Evolutionary conservation across 2,797 vertebrate species (phyloP), one percentile per base, ranked within the genome.

Genomic region (Etheostoma perlongum): DNA sequence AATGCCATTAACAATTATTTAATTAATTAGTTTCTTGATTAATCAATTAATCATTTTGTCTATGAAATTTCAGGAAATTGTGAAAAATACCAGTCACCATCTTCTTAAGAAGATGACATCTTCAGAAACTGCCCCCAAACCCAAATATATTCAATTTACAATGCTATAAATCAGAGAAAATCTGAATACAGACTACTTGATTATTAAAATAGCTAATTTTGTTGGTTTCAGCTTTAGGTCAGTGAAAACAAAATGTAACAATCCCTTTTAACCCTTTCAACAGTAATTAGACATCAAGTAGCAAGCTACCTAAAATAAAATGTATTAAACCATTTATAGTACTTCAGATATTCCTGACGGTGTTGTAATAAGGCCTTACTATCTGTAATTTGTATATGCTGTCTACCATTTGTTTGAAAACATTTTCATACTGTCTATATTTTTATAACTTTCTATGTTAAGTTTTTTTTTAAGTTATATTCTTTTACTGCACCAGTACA

Each of bases 401-500:
- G 19, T 78, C 51, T n/a, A 75, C 14, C 58, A n/a, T 70, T 65
- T 64, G 53, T 70, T 61, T 52, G 15, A 68, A 68, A 48, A 82
- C 63, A 30, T 73, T 83, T 82, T 82, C 12, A 72, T 79, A 70
- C 44, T 44, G 67, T 82, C 60, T 85, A 68, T 90, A 84, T 89
- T 91, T 93, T 81, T 87, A 58, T 87, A 81, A 78, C 66, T 81
- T 61, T 61, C 80, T 86, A 86, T 90, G 85, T 86, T 85, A 89
- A 44, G 40, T 72, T 55, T 83, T 42, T 71, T 23, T n/a, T n/a
- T 90, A 88, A 89, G 40, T 91, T 88, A 88, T 85, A 65, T 69
- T 72, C 49, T 74, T 71, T 69, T 79, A 75, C 57, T 51, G n/a
- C 57, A 72, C 44, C 49, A 68, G 55, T 66, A 66, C 27, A 27